These are phyloP conservation scores for Micronycteris hirsuta DNA, from an alignment of 2,113 vertebrate genomes.

Conservation along the genomic window DNA sequence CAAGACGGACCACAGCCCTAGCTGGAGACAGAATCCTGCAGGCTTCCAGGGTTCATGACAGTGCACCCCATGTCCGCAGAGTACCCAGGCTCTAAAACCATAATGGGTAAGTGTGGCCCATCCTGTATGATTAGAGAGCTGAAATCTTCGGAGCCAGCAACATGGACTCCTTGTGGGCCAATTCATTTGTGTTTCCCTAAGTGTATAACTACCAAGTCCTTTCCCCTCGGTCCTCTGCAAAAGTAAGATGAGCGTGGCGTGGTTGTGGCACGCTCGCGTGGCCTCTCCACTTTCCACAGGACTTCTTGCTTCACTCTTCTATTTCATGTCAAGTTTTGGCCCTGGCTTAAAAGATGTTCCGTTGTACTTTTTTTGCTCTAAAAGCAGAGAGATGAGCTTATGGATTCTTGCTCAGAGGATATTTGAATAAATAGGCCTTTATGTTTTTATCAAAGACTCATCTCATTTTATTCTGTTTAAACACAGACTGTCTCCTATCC, in stretches of 20 bases:
- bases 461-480: not conserved
- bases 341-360: not conserved
- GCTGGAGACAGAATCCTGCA: not conserved
- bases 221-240: not conserved
- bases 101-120: not conserved
- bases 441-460: not conserved
- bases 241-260: not conserved
- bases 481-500: not conserved
- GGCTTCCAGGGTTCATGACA: not conserved
- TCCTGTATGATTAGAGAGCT: not conserved
- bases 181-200: not conserved
- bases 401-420: not conserved
- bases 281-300: not conserved
- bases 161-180: not conserved
- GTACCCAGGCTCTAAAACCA: not conserved
- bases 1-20: not conserved
- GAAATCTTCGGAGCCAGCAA: not conserved
- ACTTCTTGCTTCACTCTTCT: not conserved
- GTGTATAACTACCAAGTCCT: not conserved
- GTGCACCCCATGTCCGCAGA: not conserved
- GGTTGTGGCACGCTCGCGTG: not conserved
- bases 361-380: not conserved
- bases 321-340: not conserved
- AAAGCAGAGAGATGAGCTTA: slow-evolving; percentile 36
- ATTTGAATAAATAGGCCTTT: not conserved